Evolutionary conservation across 2,113 vertebrate genomes (phyloP).

Genomic region (Leptodactylus fuscus): DNA sequence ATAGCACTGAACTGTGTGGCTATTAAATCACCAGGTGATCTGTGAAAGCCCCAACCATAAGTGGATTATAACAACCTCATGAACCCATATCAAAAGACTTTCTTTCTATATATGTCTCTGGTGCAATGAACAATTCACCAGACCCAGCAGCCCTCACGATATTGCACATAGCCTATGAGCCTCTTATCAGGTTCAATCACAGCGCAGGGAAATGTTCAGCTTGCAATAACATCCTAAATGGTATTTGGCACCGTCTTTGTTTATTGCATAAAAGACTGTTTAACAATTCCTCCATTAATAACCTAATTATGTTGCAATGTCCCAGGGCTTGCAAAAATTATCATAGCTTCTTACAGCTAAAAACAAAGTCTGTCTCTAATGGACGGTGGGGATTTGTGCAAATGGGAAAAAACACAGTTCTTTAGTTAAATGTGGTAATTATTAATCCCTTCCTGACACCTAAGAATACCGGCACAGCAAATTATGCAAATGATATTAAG

Average conservation of each 20-base stretch:
- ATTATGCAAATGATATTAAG: slow-evolving; percentile 54
- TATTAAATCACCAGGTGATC: slow-evolving; percentile 22
- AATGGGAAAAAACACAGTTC: slow-evolving; percentile 43
- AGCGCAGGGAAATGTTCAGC: slow-evolving; percentile 16
- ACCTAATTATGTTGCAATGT: slow-evolving; percentile 42
- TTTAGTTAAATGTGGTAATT: slow-evolving; percentile 58
- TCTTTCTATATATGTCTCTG: neutral
- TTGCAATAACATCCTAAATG: slow-evolving; percentile 28
- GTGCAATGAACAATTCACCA: slow-evolving; percentile 9
- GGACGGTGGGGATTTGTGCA: slow-evolving; percentile 34
- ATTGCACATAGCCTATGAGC: neutral
- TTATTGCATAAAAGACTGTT: slow-evolving; percentile 52
- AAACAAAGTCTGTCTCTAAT: slow-evolving; percentile 47
- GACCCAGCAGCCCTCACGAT: neutral
- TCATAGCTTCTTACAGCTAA: slow-evolving; percentile 49
- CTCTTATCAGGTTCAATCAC: slow-evolving; percentile 25
- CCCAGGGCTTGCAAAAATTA: slow-evolving; percentile 50
- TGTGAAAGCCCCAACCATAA: slow-evolving; percentile 7
- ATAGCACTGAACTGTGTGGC: slow-evolving; percentile 9
- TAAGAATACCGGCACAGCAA: slow-evolving; percentile 28
- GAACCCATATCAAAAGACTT: neutral
- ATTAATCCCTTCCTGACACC: slow-evolving; percentile 43
- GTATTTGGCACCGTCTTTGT: slow-evolving; percentile 39
- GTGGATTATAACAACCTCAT: neutral
- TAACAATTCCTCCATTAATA: slow-evolving; percentile 54